phyloP scores from a whole-genome alignment of 2,797 vertebrate genomes.

The Graptemys geographica region DNA sequence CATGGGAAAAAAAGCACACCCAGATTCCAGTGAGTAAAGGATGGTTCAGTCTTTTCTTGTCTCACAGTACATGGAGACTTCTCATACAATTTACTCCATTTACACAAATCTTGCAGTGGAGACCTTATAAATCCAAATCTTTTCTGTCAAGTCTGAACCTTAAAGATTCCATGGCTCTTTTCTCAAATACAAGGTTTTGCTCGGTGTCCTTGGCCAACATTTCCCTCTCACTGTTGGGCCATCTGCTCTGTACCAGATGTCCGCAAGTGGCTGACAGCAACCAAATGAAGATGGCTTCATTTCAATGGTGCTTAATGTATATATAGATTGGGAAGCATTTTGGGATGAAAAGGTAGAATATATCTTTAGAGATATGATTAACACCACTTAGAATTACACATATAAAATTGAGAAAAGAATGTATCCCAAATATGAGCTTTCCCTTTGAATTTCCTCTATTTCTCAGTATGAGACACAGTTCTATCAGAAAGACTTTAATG shows the following conservation, averaged over 20 bases:
- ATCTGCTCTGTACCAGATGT: not conserved
- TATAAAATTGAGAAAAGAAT: not conserved
- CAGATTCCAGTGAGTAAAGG: not conserved
- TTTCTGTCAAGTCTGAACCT: not conserved
- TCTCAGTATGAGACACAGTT: not conserved
- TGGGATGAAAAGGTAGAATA: not conserved
- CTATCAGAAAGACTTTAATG: not conserved
- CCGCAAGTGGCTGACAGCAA: not conserved
- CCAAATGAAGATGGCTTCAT: not conserved
- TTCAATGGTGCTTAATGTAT: not conserved
- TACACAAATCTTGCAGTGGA: not conserved
- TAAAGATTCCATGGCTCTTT: not conserved
- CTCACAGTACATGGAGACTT: not conserved
- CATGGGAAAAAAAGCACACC: not conserved
- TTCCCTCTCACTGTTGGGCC: not conserved
- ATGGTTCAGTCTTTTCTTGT: not conserved
- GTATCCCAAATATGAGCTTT: not conserved
- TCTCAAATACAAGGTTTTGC: not conserved
- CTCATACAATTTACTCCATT: not conserved
- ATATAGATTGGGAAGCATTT: not conserved
- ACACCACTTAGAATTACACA: not conserved
- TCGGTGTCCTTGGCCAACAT: not conserved
- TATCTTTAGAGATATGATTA: not conserved
- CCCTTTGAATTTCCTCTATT: not conserved
- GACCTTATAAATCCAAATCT: not conserved